These are phyloP conservation scores for Sebastes kiyomatsui DNA, from an alignment of 2,797 vertebrate genomes.

Conservation along the genomic window DNA sequence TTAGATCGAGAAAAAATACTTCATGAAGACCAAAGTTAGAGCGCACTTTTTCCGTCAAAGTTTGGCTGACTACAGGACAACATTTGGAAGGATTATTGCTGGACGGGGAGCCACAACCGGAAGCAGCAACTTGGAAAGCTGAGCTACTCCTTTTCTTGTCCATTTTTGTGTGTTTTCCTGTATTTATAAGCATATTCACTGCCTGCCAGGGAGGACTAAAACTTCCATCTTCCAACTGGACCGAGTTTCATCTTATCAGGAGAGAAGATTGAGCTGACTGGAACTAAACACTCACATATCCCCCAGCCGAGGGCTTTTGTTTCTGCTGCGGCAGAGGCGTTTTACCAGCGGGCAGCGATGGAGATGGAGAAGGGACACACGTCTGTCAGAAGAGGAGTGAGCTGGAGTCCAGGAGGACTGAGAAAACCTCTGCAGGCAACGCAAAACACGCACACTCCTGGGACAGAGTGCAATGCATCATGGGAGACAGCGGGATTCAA, in stretches of 20 bases:
- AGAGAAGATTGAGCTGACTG: constrained; percentile 26
- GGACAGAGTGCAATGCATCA: constrained; percentile 66
- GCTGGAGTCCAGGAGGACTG: constrained; percentile 76
- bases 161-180: constrained; percentile 20
- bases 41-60: constrained; percentile 48
- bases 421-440: constrained; percentile 69
- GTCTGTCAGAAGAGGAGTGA: constrained; percentile 77
- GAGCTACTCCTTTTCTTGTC: constrained; percentile 28
- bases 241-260: constrained; percentile 22
- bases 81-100: constrained; percentile 57
- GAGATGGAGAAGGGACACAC: constrained; percentile 77
- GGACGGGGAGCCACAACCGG: constrained; percentile 31
- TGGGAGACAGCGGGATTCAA: constrained; percentile 76
- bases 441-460: constrained; percentile 50
- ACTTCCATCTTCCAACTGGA: constrained; percentile 35
- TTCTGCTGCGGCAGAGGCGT: constrained; percentile 28
- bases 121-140: constrained; percentile 51
- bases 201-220: constrained; percentile 46
- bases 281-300: constrained; percentile 27
- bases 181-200: constrained; percentile 21
- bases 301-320: constrained; percentile 26
- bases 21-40: constrained; percentile 60
- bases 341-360: constrained; percentile 45
- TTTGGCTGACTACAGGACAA: constrained; percentile 39
- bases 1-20: constrained; percentile 68